Base-by-base conservation (phyloP, 2,797 vertebrate species). In the Mareca penelope region DNA sequence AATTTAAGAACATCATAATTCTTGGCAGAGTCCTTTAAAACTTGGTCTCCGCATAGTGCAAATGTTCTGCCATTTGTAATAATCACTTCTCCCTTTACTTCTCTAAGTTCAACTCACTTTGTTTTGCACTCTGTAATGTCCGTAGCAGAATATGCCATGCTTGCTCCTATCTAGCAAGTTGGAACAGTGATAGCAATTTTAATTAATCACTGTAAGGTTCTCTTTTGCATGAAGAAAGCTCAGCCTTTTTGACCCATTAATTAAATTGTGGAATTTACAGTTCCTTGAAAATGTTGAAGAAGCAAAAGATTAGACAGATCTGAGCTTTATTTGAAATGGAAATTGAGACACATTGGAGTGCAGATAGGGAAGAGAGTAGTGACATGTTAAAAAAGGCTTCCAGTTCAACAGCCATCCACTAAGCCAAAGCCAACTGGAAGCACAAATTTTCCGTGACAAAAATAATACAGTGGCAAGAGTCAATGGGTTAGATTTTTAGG, bases 231-330 rank as follows among this genome's bases (percentile, higher is more conserved):
- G 75, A 92, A 97, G 67, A 57, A 89, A 71, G 39, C 85, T 85
- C 91, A 77, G 85, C 80, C 81, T 95, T 80, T 93, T 75, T 96
- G 95, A 96, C 94, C 94, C 76, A 81, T 90, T 97, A 97, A 97
- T 97, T 98, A 97, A 97, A 96, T 95, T 79, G 88, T 93, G 68
- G 79, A 95, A 96, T 93, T 96, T 91, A 91, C 84, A 96, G 65
- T 78, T 93, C 57, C 95, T 92, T 96, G 88, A 95, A 97, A 93
- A 93, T 93, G 88, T 94, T 88, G 76, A 96, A 85, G 89, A 94
- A 95, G 95, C 65, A 91, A 90, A 88, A 95, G 91, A 95, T 96
- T 82, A 96, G 85, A 90, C 93, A 86, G 89, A 93, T 95, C 79
- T 73, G 90, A 96, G 71, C 84, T 93, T 61, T 80, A 80, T 96